phyloP scores from a whole-genome alignment of 2,888 invertebrate genomes.

The Himalopsyche kuldschensis region DNA sequence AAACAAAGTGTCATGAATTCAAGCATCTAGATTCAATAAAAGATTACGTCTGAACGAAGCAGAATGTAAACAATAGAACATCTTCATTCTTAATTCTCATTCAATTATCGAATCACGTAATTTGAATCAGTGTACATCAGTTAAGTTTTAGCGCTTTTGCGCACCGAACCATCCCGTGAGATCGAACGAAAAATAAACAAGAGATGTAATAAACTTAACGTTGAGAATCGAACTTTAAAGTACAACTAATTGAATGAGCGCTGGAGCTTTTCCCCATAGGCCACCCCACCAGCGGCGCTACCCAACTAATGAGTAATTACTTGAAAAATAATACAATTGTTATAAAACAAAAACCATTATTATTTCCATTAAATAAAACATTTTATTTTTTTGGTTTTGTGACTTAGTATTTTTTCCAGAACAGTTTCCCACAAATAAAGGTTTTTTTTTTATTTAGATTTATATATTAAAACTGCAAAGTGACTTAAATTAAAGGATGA shows the following conservation, averaged over 20 bases:
- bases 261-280: not conserved
- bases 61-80: not conserved
- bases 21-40: not conserved
- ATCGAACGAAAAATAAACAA: slow-evolving; percentile 21
- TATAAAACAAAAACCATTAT: not conserved
- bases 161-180: not conserved
- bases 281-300: not conserved
- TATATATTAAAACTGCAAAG: too few species aligned
- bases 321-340: not conserved
- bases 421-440: too few species aligned
- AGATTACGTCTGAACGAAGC: not conserved
- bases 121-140: slow-evolving; percentile 10
- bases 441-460: too few species aligned
- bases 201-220: slow-evolving; percentile 17
- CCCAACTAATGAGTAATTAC: not conserved
- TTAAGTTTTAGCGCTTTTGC: not conserved
- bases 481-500: too few species aligned
- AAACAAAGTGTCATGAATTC: not conserved
- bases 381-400: too few species aligned
- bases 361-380: too few species aligned
- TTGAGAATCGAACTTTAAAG: slow-evolving; percentile 28
- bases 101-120: slow-evolving; percentile 10
- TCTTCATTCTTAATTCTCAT: not conserved
- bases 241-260: slow-evolving; percentile 28
- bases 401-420: too few species aligned